Evolutionary conservation across 2,797 vertebrate genomes (phyloP), one percentile per base, ranked within the genome.

Genomic region (Schizopygopsis pylzovi): DNA sequence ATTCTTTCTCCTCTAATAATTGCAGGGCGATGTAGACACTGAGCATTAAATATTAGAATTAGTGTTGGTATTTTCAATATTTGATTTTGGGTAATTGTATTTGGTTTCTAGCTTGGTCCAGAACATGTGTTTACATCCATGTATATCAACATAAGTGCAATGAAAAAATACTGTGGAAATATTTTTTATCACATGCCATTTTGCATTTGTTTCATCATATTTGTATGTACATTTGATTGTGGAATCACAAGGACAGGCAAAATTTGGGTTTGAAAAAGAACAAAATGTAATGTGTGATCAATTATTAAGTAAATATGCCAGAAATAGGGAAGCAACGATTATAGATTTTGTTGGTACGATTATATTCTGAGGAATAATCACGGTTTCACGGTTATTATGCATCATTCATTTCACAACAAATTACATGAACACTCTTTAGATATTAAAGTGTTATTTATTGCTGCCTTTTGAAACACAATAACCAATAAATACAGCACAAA

Each of bases 191-290:
- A 22, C 5, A 37, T 77, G 6, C 41, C 20, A 39, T 54, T 54
- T 54, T 37, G 18, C 10, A 78, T 76, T 4, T 13, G 12, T n/a
- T n/a, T 39, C 13, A 25, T 59, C 33, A 43, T 41, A 70, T 20
- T 70, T 70, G 39, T 39, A 70, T 71, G 39, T 9, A 71, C 43
- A 41, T 71, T 71, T 71, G 18, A 20, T 70, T 70, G 67, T 70
- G 68, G 68, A 71, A 43, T 71, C 18, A 43, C 68, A 71, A 71
- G 68, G 39, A 71, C 9, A 43, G 20, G 20, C 39, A 25, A 10
- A 25, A n/a, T 78, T 41, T 41, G 7, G 7, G 4, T 59, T 61
- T 25, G 4, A 61, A 59, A 43, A 41, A 59, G 8, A 43, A 41
- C 20, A 59, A 78, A 28, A 28, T 41, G 0, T 59, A 78, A 41